These are phyloP conservation scores for Agelas oroides DNA, from an alignment of 37 sponge, comb jelly and placozoan genomes.

Conservation along the genomic window DNA sequence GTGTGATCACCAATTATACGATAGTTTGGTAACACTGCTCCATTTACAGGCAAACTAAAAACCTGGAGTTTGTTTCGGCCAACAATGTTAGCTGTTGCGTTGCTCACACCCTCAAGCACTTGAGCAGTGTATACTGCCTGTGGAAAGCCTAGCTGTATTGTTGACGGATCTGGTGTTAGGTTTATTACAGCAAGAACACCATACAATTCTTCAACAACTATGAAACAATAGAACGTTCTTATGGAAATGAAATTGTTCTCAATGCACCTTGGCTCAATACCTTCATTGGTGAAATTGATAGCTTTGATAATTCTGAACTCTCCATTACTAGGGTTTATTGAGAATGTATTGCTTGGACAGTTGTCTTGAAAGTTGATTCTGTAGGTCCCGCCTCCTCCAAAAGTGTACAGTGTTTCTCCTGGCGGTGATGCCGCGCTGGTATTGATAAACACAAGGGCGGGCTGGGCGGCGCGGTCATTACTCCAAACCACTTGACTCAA, in stretches of 20 bases:
- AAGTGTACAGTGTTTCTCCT: conserved; percentile 5
- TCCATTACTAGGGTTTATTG: conserved; percentile 17
- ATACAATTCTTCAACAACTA: neutral
- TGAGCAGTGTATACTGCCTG: conserved; percentile 22
- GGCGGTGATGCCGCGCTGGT: neutral
- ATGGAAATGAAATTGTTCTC: conserved; percentile 14
- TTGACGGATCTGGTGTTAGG: conserved; percentile 9
- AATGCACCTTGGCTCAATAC: neutral
- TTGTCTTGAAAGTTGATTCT: neutral
- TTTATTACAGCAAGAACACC: conserved; percentile 33
- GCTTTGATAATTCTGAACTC: neutral
- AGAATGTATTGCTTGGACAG: conserved; percentile 43
- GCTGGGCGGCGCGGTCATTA: neutral
- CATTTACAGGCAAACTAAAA: neutral
- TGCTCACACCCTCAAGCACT: conserved; percentile 37
- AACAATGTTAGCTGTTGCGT: neutral
- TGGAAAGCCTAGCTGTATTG: conserved; percentile 31
- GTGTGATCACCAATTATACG: conserved; percentile 16
- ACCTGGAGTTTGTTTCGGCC: neutral
- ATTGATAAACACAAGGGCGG: too few species aligned
- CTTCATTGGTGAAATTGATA: conserved; percentile 15
- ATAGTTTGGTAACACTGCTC: conserved; percentile 21
- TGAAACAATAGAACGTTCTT: conserved; percentile 38
- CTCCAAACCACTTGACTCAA: neutral
- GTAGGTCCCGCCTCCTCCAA: neutral